Conservation (phyloP, 2,797 vertebrate species). For the Leuciscus waleckii region DNA sequence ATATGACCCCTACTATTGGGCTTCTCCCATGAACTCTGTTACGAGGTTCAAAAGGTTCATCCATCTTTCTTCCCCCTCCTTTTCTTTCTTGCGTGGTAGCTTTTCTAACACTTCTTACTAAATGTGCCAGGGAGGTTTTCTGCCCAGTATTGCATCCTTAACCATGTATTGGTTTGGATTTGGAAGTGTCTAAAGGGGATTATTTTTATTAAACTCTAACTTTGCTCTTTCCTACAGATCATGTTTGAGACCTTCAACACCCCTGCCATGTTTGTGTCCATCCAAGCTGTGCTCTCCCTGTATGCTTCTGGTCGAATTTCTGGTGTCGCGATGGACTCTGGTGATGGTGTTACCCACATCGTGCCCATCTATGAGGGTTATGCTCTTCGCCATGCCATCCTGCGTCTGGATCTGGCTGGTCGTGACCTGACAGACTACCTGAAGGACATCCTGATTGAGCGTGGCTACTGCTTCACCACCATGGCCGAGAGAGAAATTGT, state of each 20-base stretch:
- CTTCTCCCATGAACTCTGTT: constrained; percentile 80
- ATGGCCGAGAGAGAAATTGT: constrained; percentile 96
- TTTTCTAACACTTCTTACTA: constrained; percentile 15
- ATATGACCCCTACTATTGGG: neutral
- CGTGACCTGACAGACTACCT: constrained; percentile 99
- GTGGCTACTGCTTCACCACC: constrained; percentile 97
- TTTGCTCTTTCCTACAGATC: constrained; percentile 79
- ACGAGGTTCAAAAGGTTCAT: constrained; percentile 86
- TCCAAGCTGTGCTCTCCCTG: constrained; percentile 97
- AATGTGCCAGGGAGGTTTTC: constrained; percentile 13
- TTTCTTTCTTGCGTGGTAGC: constrained; percentile 64
- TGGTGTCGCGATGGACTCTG: constrained; percentile 98
- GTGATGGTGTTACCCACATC: constrained; percentile 96
- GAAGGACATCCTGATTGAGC: constrained; percentile 99
- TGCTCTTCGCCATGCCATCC: constrained; percentile 95
- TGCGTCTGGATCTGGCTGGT: constrained; percentile 97
- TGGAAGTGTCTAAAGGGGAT: neutral
- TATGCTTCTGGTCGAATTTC: constrained; percentile 98
- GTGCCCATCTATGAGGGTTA: constrained; percentile 99
- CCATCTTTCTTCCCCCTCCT: constrained; percentile 56
- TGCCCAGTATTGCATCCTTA: neutral
- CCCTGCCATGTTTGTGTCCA: constrained; percentile 99
- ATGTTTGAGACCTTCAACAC: constrained; percentile 99
- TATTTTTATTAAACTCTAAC: neutral
- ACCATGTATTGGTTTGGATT: neutral